These are phyloP conservation scores for Pogonognathellus flavescens DNA, from an alignment of 1,140 invertebrate species.

Conservation along the genomic window DNA sequence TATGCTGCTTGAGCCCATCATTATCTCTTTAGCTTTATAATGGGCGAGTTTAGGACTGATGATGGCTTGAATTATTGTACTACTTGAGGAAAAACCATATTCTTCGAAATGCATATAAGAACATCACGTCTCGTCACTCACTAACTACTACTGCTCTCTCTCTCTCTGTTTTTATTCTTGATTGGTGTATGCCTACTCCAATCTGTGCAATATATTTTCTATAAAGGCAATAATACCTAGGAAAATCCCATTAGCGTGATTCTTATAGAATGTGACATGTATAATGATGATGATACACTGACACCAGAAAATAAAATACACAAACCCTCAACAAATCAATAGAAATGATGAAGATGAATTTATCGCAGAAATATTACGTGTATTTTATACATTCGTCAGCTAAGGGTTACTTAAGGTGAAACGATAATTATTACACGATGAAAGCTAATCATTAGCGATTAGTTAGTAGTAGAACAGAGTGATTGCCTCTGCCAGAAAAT, in stretches of 20 bases:
- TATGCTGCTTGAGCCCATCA: conserved; percentile 39
- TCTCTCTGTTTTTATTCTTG: too few species aligned
- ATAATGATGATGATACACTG: conserved; percentile 21
- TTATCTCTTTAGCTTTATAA: conserved; percentile 30
- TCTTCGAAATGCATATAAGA: conserved; percentile 1
- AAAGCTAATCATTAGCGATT: conserved; percentile 60
- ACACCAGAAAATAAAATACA: conserved; percentile 11
- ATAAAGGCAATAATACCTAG: too few species aligned
- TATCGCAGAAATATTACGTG: neutral
- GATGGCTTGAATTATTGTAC: conserved; percentile 34
- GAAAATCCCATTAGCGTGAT: neutral
- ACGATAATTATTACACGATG: conserved; percentile 51
- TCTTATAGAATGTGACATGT: conserved; percentile 35
- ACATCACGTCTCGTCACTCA: conserved; percentile 43
- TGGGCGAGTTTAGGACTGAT: conserved; percentile 41
- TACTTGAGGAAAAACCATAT: neutral
- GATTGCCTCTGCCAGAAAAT: conserved; percentile 54
- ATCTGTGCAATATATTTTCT: too few species aligned
- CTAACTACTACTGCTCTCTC: neutral
- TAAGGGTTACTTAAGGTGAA: conserved; percentile 48
- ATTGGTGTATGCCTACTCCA: too few species aligned
- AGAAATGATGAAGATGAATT: conserved; percentile 25
- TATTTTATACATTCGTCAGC: neutral
- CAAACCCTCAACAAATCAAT: conserved; percentile 36
- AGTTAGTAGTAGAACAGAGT: conserved; percentile 48